phyloP scores from a whole-genome alignment of 1,140 invertebrate genomes.

The Rhysida immarginata region DNA sequence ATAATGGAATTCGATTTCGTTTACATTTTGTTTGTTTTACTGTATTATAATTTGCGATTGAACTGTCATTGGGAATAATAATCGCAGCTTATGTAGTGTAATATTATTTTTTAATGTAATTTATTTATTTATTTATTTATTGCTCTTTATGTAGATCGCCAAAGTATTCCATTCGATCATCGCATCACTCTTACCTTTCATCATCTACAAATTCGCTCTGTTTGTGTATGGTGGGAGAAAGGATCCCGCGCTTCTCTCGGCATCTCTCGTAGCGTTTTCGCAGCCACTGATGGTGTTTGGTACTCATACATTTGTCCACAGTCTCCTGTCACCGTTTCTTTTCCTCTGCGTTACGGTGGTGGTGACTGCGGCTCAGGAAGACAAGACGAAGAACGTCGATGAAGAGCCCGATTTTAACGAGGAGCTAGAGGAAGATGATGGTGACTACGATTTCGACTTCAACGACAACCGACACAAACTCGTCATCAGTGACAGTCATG shows the following conservation, averaged over 20 bases:
- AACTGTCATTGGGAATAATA: too few species aligned
- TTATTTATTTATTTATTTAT: too few species aligned
- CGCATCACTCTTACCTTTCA: conserved; percentile 20
- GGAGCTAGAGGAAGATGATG: neutral
- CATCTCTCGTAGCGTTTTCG: conserved; percentile 20
- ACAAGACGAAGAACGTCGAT: neutral
- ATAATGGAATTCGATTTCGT: too few species aligned
- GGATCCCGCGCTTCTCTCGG: conserved; percentile 18
- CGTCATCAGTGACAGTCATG: neutral
- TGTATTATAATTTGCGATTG: too few species aligned
- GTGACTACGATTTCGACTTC: neutral
- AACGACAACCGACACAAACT: too few species aligned
- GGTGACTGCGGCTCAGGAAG: too few species aligned
- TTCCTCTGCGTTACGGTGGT: conserved; percentile 17
- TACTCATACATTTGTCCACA: conserved; percentile 24
- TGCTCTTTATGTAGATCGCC: conserved; percentile 19
- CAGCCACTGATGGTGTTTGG: conserved; percentile 21
- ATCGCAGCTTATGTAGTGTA: too few species aligned
- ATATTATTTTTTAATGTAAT: too few species aligned
- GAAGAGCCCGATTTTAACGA: neutral
- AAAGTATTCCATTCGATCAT: conserved; percentile 20
- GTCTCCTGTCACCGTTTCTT: conserved; percentile 22
- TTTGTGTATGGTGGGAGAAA: conserved; percentile 12
- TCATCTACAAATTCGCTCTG: conserved; percentile 16
- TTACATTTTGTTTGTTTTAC: too few species aligned